Base-by-base conservation (phyloP, 2,797 vertebrate species). In the Onychomys arenicola region DNA sequence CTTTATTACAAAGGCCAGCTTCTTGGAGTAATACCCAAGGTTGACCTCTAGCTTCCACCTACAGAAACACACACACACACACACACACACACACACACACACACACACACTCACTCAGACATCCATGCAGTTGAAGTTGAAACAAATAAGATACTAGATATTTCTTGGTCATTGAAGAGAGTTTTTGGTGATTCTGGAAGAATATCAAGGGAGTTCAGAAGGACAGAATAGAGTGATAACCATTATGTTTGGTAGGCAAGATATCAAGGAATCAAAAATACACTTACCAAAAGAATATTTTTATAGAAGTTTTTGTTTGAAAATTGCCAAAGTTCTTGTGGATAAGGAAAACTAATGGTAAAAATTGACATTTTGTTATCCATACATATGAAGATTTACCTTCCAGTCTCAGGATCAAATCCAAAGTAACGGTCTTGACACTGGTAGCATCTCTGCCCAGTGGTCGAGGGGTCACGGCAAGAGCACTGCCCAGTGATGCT, bases 371-470 rank as follows among this genome's bases (percentile, higher is more conserved):
- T 55, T 90, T 86, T 43, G 94, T 80, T 76, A 92, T 61, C 65
- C 46, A 75, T 49, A 43, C 17, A 65, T 57, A 21, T 16, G 69
- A 75, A 59, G 23, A 63, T 63, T 96, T 97, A 99, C 99, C 99
- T 99, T 98, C 99, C 99, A 69, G 98, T 97, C 89, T 98, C 98
- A 89, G 98, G 98, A 97, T 99, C 99, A 97, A 99, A 99, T 95
- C 99, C 99, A 96, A 99, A 99, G 98, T 99, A 99, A 95, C 97
- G 97, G 59, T 99, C 98, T 84, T 81, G 98, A 97, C 99, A 99
- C 43, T 14, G 99, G 97, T 99, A 99, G 98, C 99, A 99, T 5
- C 97, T 98, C 27, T 90, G 98, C n/a, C 99, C 99, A 2, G 98
- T 97, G 87, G 99, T 96, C 0, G 99, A 99, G 27, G 94, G 96